These are phyloP conservation scores for Dendroctonus valens DNA, from an alignment of 1,140 invertebrate genomes.

Conservation along the genomic window DNA sequence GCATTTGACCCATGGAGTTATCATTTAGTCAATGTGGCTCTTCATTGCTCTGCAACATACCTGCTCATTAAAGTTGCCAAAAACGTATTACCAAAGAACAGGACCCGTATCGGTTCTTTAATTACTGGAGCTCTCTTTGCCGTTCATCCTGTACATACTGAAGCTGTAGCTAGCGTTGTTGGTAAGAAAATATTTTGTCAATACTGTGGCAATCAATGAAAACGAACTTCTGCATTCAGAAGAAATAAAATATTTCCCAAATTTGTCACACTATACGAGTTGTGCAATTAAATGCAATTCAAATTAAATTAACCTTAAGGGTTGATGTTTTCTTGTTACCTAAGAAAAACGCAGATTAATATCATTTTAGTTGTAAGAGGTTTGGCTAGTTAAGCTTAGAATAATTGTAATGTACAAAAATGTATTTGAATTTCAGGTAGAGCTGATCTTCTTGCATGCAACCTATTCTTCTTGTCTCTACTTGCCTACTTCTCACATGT, in stretches of 20 bases:
- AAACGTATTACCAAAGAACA: constrained; percentile 60
- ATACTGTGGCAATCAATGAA: neutral
- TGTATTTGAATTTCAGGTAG: constrained; percentile 49
- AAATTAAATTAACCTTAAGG: too few relatives aligned
- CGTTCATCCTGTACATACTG: constrained; percentile 94
- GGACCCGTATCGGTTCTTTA: constrained; percentile 63
- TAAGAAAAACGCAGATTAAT: too few relatives aligned
- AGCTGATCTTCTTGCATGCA: constrained; percentile 88
- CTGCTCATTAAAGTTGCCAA: constrained; percentile 73
- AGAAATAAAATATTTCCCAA: neutral
- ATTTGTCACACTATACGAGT: neutral
- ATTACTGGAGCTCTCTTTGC: constrained; percentile 88
- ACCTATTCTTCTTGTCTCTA: constrained; percentile 87
- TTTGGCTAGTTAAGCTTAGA: too few relatives aligned
- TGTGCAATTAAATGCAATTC: too few relatives aligned
- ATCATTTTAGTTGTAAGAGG: too few relatives aligned
- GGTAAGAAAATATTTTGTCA: constrained; percentile 54
- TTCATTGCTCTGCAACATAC: constrained; percentile 78
- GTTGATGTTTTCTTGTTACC: too few relatives aligned
- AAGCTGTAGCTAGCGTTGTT: constrained; percentile 93
- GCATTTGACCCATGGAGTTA: constrained; percentile 88
- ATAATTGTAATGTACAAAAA: neutral
- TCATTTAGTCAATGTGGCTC: constrained; percentile 85
- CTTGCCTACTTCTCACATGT: constrained; percentile 72
- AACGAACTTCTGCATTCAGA: neutral